Evolutionary conservation across 2,888 invertebrate species (phyloP).

Genomic region (Zele albiditarsus): DNA sequence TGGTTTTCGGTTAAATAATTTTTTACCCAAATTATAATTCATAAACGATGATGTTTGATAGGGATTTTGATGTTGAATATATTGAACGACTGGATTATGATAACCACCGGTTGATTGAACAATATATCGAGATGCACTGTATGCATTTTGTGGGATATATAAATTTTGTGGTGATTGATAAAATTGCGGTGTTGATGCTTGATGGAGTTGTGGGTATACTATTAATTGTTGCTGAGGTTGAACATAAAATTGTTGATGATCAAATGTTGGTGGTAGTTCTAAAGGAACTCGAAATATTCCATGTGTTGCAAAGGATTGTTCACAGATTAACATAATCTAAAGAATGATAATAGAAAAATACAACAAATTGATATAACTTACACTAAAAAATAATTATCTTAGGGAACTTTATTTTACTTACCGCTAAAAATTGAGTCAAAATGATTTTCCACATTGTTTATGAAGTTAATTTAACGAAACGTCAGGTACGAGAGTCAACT

Average conservation of each 20-base stretch:
- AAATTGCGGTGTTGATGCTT: conserved; percentile 17
- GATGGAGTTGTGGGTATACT: conserved; percentile 36
- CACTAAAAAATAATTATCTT: not conserved
- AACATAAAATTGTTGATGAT: not conserved
- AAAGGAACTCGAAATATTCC: not conserved
- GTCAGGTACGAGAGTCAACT: conserved; percentile 29
- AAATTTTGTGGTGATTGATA: conserved; percentile 36
- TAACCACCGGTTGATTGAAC: conserved; percentile 11
- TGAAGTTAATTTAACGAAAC: not conserved
- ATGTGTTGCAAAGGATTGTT: not conserved
- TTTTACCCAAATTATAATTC: not conserved
- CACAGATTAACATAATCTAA: not conserved
- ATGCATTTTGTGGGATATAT: not conserved
- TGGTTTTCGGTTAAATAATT: not conserved
- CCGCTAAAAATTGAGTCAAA: not conserved
- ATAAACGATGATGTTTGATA: not conserved
- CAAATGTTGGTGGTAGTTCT: not conserved
- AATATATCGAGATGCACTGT: conserved; percentile 12
- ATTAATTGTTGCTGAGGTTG: conserved; percentile 40
- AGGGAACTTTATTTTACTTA: not conserved
- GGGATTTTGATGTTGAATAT: conserved; percentile 36
- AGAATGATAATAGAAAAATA: not conserved
- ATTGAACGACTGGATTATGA: conserved; percentile 32
- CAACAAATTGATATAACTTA: not conserved
- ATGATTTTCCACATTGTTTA: not conserved